Base-by-base conservation (phyloP, 2,113 vertebrate genomes). In the Theropithecus gelada region DNA sequence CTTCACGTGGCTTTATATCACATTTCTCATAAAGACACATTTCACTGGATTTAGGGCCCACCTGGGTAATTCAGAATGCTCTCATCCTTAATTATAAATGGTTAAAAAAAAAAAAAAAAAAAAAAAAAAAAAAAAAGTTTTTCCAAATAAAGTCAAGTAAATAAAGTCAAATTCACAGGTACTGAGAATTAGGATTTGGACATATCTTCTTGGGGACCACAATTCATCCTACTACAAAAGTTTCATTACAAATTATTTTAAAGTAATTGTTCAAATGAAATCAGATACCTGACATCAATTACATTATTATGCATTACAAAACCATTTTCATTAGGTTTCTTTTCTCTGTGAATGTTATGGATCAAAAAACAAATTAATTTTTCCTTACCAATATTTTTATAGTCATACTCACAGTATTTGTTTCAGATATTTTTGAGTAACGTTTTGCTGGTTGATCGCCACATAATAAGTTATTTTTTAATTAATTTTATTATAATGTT, bases 291-390 rank as follows among this genome's bases (percentile, higher is more conserved):
- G 17, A 72, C 43, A 30, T 22, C 35, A 40, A 95, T 72, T 4
- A 84, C 5, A 90, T 61, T 87, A 66, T 30, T 59, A 61, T 18
- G 38, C 14, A 93, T 14, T 32, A 61, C 30, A 84, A 96, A 96
- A 88, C 6, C 93, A 48, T 81, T 96, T 75, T 95, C 73, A 87
- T 43, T 59, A 72, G 18, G 17, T 2, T 43, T 7, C 1, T 80
- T 94, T 89, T 3, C 35, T 90, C 8, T 90, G 16, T 61, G 3
- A 96, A 88, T 61, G 22, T 64, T 43, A 57, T 35, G 25, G 91
- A 59, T 94, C 52, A 91, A n/a, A 72, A 89, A 92, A 4, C 8
- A 88, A 94, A 95, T 96, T 30, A 57, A 55, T 17, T 82, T 96
- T 6, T 70, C 16, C 32, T 94, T 64, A 88, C n/a, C 64, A 14